Evolutionary conservation across 2,797 vertebrate species (phyloP), one percentile per base, ranked within the genome.

Genomic region (Clarias platycephalus): DNA sequence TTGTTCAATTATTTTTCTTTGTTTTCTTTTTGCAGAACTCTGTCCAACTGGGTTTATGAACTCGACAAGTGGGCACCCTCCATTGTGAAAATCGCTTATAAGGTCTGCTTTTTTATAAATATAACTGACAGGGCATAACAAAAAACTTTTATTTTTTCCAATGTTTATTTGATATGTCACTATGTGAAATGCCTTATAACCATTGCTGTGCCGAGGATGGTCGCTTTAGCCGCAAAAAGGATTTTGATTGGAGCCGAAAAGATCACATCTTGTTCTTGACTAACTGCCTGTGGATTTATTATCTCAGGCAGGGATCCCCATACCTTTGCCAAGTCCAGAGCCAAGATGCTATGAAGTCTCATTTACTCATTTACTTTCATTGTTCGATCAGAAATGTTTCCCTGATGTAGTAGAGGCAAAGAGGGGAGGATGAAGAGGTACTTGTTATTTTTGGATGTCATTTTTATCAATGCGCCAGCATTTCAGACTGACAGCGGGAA

Each of bases 41-140:
- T 97, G 84, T 97, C 96, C 88, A 97, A 97, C 91, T 97, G 96
- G 96, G 95, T 95, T 55, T 96, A 97, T 0, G 96, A 97, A 91
- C 96, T 97, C 91, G 96, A 97, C 92, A 97, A 97, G 91, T 97
- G 96, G 96, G 95, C 96, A 84, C 96, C 96, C 89, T 96, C 96
- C 83, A 95, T 97, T 88, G 96, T 97, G 91, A 97, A 97, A 93
- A 97, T 97, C 88, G 94, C 96, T 87, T 97, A 97, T 92, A 97
- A 97, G 95, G 95, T 95, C 90, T 82, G 37, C 53, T 67, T 85
- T 87, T 64, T 20, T 26, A 63, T 22, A 58, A 58, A 67, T 37
- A 66, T 64, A 80, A 80, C 22, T 34, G 12, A n/a, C 49, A 18
- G 3, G n/a, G 22, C 24, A 37, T 74, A 20, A 72, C 12, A 24